phyloP scores from a whole-genome alignment of 2,113 vertebrate species.

The Myiopsitta monachus region DNA sequence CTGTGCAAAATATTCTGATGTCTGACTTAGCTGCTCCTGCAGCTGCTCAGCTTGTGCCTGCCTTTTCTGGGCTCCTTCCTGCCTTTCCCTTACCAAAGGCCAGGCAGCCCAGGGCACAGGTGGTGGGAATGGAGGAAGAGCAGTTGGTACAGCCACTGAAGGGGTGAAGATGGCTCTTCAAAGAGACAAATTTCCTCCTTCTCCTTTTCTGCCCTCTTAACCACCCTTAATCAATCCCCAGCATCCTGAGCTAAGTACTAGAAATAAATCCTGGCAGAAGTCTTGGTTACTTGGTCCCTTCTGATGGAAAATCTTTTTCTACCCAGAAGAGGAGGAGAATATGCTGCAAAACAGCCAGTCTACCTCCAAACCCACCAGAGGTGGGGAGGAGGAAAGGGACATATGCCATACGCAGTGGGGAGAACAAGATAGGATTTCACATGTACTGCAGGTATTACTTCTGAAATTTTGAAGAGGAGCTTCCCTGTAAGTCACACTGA shows the following conservation, averaged over 20 bases:
- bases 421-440: neutral
- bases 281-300: neutral
- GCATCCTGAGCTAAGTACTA: neutral
- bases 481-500: neutral
- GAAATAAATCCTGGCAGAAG: neutral
- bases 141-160: neutral
- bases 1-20: neutral
- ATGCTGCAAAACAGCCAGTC: neutral
- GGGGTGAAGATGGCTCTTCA: neutral
- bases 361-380: accelerated
- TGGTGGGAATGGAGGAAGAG: neutral
- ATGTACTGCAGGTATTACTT: neutral
- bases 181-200: neutral
- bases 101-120: neutral
- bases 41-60: neutral
- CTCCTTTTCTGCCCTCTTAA: neutral
- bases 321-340: neutral
- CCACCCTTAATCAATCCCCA: neutral
- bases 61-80: neutral
- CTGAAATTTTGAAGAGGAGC: neutral
- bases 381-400: neutral
- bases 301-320: neutral
- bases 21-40: neutral
- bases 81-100: neutral
- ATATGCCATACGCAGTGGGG: neutral